A percentile compares a stretch with the other conserved stretches of the same genome.
Evolutionary conservation across 1,140 invertebrate species (phyloP).

Genomic region (Babylonia areolata): DNA sequence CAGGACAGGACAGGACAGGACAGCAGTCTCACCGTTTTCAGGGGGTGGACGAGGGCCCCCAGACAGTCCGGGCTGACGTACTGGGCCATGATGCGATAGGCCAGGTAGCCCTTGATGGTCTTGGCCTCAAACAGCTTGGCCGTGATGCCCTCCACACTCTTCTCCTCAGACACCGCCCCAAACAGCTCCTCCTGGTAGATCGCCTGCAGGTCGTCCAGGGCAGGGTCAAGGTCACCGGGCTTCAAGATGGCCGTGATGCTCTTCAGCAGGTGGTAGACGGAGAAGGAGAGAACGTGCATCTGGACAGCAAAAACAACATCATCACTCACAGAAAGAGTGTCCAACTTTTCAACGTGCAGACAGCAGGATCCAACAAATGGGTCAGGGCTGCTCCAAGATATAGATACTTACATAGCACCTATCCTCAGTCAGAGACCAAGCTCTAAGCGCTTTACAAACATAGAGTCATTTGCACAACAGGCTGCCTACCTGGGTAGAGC

Average conservation of each 20-base stretch:
- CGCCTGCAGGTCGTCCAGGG: slow-evolving; percentile 87
- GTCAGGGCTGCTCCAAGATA: too few species aligned
- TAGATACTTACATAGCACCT: too few species aligned
- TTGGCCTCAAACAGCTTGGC: slow-evolving; percentile 82
- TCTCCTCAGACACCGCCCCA: slow-evolving; percentile 91
- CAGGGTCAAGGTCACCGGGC: slow-evolving; percentile 86
- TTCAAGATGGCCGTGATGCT: slow-evolving; percentile 82
- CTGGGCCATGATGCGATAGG: slow-evolving; percentile 87
- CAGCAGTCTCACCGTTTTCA: slow-evolving; percentile 87
- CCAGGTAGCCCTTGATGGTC: slow-evolving; percentile 88
- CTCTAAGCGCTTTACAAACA: too few species aligned
- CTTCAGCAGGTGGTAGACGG: slow-evolving; percentile 88
- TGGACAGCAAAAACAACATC: slow-evolving; percentile 55
- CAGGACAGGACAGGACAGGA: too few species aligned
- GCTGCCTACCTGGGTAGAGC: too few species aligned
- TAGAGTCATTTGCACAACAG: too few species aligned
- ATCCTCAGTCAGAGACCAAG: too few species aligned
- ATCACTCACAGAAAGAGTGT: too few species aligned
- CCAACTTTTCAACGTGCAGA: too few species aligned
- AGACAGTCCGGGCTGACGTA: slow-evolving; percentile 87
- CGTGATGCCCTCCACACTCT: slow-evolving; percentile 89
- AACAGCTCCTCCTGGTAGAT: slow-evolving; percentile 93
- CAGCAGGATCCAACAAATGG: too few species aligned
- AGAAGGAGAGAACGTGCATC: slow-evolving; percentile 93
- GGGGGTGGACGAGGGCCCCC: slow-evolving; percentile 86